A percentile compares a stretch with the other conserved stretches of the same genome.
These are phyloP conservation scores for Eulemur mongoz DNA, from an alignment of 2,797 vertebrate species.

Conservation along the genomic window DNA sequence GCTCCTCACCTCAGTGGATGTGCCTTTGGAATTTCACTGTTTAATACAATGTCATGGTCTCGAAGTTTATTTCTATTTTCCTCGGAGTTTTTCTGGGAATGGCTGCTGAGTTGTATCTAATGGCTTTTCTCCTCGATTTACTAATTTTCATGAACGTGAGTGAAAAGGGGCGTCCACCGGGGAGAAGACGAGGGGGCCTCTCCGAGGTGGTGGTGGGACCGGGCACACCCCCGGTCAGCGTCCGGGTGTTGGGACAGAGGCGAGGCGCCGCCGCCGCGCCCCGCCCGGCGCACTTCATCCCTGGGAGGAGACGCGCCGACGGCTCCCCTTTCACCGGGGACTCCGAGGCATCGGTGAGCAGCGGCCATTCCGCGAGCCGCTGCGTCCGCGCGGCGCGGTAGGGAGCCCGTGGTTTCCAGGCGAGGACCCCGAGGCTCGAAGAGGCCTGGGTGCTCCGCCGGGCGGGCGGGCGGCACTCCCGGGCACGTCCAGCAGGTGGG, in stretches of 20 bases:
- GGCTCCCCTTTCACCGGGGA: too few relatives aligned
- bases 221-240: background rate
- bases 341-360: too few relatives aligned
- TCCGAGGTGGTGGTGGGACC: background rate
- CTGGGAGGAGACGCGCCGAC: background rate
- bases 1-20: background rate
- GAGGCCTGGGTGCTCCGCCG: background rate
- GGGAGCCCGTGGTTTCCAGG: background rate
- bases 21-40: background rate
- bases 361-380: background rate
- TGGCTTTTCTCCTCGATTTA: background rate
- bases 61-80: background rate
- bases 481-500: constrained; percentile 83
- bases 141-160: background rate
- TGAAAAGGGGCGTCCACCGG: background rate
- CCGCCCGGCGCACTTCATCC: background rate
- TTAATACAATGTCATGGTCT: background rate
- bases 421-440: fast-evolving
- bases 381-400: fast-evolving
- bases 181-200: background rate
- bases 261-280: too few relatives aligned
- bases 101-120: background rate
- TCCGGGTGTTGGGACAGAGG: fast-evolving
- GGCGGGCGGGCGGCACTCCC: constrained; percentile 69
- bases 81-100: background rate